phyloP scores from a whole-genome alignment of 2,888 invertebrate genomes.

The Glaucopsyche alexis region DNA sequence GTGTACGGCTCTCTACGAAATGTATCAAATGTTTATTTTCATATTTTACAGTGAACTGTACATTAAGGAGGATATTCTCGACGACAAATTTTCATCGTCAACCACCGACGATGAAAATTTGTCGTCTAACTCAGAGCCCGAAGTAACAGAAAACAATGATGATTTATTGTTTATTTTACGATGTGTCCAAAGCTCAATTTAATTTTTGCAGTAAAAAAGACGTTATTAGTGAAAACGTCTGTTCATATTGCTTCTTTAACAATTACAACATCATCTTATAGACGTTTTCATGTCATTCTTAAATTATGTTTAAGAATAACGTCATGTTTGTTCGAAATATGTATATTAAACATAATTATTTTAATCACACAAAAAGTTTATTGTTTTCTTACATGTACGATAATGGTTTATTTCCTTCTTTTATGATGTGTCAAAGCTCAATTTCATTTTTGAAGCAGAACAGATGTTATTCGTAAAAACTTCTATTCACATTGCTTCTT shows the following conservation, averaged over 20 bases:
- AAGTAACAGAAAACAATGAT: conserved; percentile 10
- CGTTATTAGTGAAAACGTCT: conserved; percentile 1
- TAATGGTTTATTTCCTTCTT: not conserved
- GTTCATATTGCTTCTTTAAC: not conserved
- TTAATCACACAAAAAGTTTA: too few species aligned
- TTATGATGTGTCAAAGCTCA: conserved; percentile 10
- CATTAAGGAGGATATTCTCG: not conserved
- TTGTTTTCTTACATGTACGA: not conserved
- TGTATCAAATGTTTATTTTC: not conserved
- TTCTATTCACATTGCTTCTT: not conserved
- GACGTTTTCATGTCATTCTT: not conserved
- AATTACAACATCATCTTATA: conserved; percentile 3
- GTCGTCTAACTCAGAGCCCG: not conserved
- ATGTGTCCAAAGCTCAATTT: not conserved
- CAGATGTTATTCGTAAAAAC: not conserved
- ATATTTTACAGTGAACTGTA: not conserved
- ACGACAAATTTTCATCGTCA: not conserved
- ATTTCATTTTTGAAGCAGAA: not conserved
- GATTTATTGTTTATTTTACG: conserved; percentile 1
- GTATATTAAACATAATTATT: too few species aligned
- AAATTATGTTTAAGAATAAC: too few species aligned
- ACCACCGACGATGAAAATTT: not conserved
- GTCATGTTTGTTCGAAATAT: too few species aligned
- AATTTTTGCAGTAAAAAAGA: not conserved
- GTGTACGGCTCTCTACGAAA: conserved; percentile 27